These are phyloP conservation scores for Hoplostethus atlanticus DNA, from an alignment of 2,797 vertebrate species.

Conservation along the genomic window DNA sequence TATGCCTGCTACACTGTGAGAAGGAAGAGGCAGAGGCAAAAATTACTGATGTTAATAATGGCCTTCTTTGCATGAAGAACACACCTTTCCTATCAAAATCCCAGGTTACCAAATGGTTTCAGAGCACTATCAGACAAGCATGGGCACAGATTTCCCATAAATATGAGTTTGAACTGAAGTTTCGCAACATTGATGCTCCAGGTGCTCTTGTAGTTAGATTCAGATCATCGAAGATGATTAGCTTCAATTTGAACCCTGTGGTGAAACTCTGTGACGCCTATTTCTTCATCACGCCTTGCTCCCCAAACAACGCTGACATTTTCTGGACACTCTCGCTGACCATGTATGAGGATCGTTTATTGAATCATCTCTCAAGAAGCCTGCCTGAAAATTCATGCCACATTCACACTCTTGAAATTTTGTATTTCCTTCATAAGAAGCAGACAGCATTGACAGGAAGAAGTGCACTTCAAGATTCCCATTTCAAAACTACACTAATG, in stretches of 20 bases:
- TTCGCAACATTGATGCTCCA: constrained; percentile 80
- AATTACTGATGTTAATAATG: constrained; percentile 60
- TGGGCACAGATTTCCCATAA: constrained; percentile 93
- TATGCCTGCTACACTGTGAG: constrained; percentile 90
- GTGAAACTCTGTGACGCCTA: constrained; percentile 86
- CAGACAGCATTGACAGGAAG: constrained; percentile 86
- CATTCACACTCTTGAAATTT: constrained; percentile 88
- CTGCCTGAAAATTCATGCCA: constrained; percentile 90
- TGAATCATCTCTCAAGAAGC: constrained; percentile 80
- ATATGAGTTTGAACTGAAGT: constrained; percentile 91
- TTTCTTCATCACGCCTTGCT: constrained; percentile 84
- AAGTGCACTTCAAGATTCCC: constrained; percentile 84
- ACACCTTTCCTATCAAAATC: constrained; percentile 85
- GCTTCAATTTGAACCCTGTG: constrained; percentile 89
- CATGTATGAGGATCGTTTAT: constrained; percentile 86
- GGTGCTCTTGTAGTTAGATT: constrained; percentile 90
- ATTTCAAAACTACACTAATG: constrained; percentile 90
- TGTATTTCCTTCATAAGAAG: constrained; percentile 89
- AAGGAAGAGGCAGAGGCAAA: constrained; percentile 22
- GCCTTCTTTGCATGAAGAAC: constrained; percentile 84
- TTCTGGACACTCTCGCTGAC: constrained; percentile 89
- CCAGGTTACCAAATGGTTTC: constrained; percentile 92
- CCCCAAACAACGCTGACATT: constrained; percentile 67
- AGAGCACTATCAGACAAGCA: constrained; percentile 85
- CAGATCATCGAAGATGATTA: constrained; percentile 87